Evolutionary conservation across 2,797 vertebrate genomes (phyloP).

Genomic region (Rhadinocentrus ornatus): DNA sequence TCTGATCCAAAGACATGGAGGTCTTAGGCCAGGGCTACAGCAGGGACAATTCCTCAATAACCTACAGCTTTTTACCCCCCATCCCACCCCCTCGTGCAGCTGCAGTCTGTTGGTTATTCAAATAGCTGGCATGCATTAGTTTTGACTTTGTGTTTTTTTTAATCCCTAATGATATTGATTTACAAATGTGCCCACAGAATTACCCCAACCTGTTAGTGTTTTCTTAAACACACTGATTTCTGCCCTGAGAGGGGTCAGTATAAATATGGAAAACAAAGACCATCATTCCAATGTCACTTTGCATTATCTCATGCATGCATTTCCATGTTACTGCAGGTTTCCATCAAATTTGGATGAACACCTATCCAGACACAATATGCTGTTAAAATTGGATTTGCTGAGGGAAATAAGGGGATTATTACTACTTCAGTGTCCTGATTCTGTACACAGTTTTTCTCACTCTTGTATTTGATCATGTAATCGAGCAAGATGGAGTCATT

Average conservation of each 20-base stretch:
- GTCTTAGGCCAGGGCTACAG: conserved; percentile 64
- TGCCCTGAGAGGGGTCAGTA: conserved; percentile 33
- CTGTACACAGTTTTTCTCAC: conserved; percentile 61
- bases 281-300: conserved; percentile 70
- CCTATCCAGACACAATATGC: conserved; percentile 53
- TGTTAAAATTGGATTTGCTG: conserved; percentile 76
- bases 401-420: conserved; percentile 68
- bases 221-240: conserved; percentile 43
- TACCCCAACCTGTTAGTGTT: conserved; percentile 34
- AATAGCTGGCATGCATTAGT: conserved; percentile 26
- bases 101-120: conserved; percentile 56
- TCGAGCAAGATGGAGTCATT: conserved; percentile 69
- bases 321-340: conserved; percentile 58
- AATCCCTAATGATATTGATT: conserved; percentile 30
- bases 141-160: conserved; percentile 30
- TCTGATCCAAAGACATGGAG: conserved; percentile 75
- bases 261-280: conserved; percentile 53
- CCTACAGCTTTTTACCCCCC: conserved; percentile 37
- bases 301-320: conserved; percentile 62
- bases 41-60: conserved; percentile 68
- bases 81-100: conserved; percentile 36
- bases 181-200: conserved; percentile 32
- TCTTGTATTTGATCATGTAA: conserved; percentile 72
- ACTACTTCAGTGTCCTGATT: conserved; percentile 60
- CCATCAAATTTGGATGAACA: conserved; percentile 74